These are phyloP conservation scores for Eretmochelys imbricata DNA, from an alignment of 2,113 vertebrate genomes.

Conservation along the genomic window DNA sequence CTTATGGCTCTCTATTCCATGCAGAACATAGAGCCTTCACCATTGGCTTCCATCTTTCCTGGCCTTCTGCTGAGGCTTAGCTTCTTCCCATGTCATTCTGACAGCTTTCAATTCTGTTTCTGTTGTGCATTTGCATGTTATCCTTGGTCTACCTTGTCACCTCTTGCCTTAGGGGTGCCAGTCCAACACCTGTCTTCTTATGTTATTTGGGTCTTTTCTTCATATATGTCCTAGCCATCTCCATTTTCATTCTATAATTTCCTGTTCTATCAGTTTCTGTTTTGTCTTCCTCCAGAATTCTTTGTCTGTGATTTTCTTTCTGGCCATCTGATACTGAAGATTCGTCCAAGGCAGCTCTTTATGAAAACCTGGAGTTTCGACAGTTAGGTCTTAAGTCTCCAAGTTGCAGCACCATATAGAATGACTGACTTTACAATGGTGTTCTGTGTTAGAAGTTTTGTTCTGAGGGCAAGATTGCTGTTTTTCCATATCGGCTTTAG, in stretches of 20 bases:
- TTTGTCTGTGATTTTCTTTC: neutral
- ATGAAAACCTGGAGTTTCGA: neutral
- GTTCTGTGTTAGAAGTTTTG: too few species aligned
- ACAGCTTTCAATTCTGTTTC: too few species aligned
- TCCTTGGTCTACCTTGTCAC: too few species aligned
- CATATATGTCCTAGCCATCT: neutral
- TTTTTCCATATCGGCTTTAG: too few species aligned
- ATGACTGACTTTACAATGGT: neutral
- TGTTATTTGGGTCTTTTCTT: neutral
- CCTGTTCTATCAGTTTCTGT: neutral
- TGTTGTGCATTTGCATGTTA: too few species aligned
- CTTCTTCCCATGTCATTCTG: too few species aligned
- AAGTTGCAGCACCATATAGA: neutral
- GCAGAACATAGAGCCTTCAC: too few species aligned
- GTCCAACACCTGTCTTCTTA: neutral
- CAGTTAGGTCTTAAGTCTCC: neutral
- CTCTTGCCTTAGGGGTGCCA: neutral
- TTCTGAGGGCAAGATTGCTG: too few species aligned
- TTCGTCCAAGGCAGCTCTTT: neutral
- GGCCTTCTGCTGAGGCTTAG: too few species aligned
- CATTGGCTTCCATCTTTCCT: too few species aligned
- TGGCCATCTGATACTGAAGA: neutral
- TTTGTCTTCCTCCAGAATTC: neutral
- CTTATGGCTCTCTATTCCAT: too few species aligned
- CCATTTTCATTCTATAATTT: neutral